phyloP scores from a whole-genome alignment of 1,140 invertebrate species.

The Lethrus apterus region DNA sequence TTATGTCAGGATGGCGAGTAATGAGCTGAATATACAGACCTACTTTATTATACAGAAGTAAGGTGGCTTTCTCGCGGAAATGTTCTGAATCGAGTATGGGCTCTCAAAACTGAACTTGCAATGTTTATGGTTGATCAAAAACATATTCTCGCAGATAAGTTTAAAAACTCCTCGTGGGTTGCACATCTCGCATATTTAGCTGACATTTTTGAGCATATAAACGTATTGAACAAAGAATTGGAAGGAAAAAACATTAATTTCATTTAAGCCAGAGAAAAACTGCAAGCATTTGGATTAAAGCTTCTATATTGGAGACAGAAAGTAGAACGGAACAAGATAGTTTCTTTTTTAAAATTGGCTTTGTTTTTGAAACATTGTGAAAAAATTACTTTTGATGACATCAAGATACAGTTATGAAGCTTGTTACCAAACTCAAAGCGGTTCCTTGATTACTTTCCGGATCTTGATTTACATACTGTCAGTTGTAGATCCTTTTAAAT shows the following conservation, averaged over 20 bases:
- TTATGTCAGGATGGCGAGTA: constrained; percentile 27
- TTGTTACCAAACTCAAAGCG: constrained; percentile 19
- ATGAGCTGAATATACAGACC: constrained; percentile 30
- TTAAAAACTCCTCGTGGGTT: constrained; percentile 26
- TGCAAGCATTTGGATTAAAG: too few relatives aligned
- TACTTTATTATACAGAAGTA: constrained; percentile 32
- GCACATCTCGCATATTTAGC: constrained; percentile 20
- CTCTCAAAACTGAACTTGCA: constrained; percentile 21
- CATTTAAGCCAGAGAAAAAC: too few relatives aligned
- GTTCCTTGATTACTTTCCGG: too few relatives aligned
- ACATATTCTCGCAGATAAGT: constrained; percentile 26
- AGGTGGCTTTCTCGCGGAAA: too few relatives aligned
- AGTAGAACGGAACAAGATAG: too few relatives aligned
- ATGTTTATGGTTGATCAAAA: constrained; percentile 27
- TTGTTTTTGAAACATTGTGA: constrained; percentile 20
- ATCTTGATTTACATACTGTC: too few relatives aligned
- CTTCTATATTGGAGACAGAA: too few relatives aligned
- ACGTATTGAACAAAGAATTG: constrained; percentile 18
- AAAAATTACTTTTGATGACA: constrained; percentile 19
- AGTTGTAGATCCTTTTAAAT: constrained; percentile 24
- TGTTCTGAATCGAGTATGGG: constrained; percentile 24
- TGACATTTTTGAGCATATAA: constrained; percentile 11
- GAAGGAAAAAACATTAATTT: constrained; percentile 20
- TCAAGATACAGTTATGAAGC: constrained; percentile 19
- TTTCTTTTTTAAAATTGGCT: constrained; percentile 20